These are phyloP conservation scores for Daubentonia madagascariensis DNA, from an alignment of 2,113 vertebrate genomes.

Conservation along the genomic window DNA sequence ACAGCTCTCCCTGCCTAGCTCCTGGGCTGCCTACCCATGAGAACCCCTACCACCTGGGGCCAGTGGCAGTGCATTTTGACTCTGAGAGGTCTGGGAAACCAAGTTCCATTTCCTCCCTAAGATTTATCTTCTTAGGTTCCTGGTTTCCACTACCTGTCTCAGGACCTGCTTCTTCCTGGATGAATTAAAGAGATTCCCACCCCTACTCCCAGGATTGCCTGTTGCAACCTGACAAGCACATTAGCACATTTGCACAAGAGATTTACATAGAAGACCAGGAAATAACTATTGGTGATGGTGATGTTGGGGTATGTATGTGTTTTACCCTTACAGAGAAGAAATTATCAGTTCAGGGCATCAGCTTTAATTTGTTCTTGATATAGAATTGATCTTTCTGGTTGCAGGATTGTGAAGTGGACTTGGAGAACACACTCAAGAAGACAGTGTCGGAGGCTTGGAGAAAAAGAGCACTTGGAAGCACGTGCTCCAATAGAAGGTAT, in stretches of 20 bases:
- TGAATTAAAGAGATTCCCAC: not conserved
- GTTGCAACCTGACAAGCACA: not conserved
- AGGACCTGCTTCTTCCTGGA: not conserved
- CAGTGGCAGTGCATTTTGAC: not conserved
- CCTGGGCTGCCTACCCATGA: not conserved
- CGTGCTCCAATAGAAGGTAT: not conserved
- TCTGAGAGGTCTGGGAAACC: not conserved
- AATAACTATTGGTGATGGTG: too few relatives aligned
- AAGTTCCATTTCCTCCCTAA: not conserved
- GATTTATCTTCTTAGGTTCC: not conserved
- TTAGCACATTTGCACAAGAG: not conserved
- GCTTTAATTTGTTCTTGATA: not conserved
- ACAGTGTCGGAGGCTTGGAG: not conserved
- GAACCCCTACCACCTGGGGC: not conserved
- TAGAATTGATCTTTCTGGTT: not conserved
- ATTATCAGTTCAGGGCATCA: not conserved
- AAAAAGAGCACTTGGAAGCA: not conserved
- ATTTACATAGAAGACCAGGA: not conserved
- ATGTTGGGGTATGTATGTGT: not conserved
- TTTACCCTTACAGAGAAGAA: not conserved
- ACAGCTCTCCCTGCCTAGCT: not conserved
- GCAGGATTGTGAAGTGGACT: not conserved
- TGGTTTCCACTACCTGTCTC: not conserved
- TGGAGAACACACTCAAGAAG: not conserved
- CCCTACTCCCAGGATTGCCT: not conserved